These are phyloP conservation scores for Meta bourneti DNA, from an alignment of 2,888 invertebrate genomes.

Conservation along the genomic window DNA sequence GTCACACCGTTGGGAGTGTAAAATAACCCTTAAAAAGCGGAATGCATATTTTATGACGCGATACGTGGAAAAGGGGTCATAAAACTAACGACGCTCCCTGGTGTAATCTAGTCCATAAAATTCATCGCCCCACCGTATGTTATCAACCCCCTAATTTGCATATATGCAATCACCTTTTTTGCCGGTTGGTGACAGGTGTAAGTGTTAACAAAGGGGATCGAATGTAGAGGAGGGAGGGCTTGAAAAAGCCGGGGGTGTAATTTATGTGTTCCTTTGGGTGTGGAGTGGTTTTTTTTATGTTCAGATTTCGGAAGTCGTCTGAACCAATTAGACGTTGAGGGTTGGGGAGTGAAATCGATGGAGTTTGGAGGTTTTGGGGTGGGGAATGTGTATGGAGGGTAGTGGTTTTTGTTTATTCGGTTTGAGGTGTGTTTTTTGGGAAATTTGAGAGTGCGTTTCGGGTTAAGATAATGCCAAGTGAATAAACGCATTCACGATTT, in stretches of 20 bases:
- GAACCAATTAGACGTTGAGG: background rate
- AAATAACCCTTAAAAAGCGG: constrained; percentile 50
- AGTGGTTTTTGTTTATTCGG: background rate
- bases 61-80: constrained; percentile 30
- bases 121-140: constrained; percentile 34
- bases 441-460: too few species aligned
- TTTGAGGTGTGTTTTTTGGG: too few species aligned
- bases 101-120: constrained; percentile 56
- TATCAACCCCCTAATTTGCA: constrained; percentile 27
- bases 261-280: background rate
- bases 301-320: background rate
- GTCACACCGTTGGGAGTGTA: background rate
- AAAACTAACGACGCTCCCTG: constrained; percentile 44
- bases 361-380: background rate
- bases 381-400: background rate
- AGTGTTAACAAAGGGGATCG: constrained; percentile 3
- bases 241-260: background rate
- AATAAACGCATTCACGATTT: too few species aligned
- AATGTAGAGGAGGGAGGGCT: background rate
- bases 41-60: constrained; percentile 49
- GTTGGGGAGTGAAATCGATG: background rate
- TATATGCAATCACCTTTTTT: constrained; percentile 15
- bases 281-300: background rate
- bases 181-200: constrained; percentile 14
- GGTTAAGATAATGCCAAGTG: too few species aligned